Evolutionary conservation across 2,888 invertebrate genomes (phyloP), one percentile per base, ranked within the genome.

Genomic region (Latrodectus hesperus): DNA sequence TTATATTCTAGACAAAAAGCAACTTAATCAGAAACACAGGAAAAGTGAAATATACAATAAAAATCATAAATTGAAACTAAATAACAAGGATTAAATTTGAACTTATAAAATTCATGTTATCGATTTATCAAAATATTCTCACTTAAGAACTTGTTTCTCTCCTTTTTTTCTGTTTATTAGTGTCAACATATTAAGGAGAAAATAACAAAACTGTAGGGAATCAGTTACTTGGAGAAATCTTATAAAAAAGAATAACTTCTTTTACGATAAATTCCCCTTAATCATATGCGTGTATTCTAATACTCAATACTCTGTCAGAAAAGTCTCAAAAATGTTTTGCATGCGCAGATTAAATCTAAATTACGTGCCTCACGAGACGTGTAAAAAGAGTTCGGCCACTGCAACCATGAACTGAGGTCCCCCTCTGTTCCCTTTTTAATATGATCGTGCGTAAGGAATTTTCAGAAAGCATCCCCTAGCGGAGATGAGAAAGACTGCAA

Each of bases 311-410:
- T 65, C n/a, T 73, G n/a, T 16, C 11, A 26, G 73, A 73, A 78
- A 67, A 55, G 26, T 17, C 38, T 68, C 52, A 70, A 70, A 78
- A 70, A 68, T 65, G 71, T 22, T 80, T 72, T 72, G 73, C 77
- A 73, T 77, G 81, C 73, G 68, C 72, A 73, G 81, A 81, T 87
- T 87, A 87, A 87, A 87, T 87, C 81, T 67, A 81, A 86, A 80
- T 75, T 60, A 80, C 76, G 75, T 71, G 75, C 67, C 75, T 68
- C 53, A 12, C 8, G 70, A 64, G 71, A 55, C 64, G 68, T 55
- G 72, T 64, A 81, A 81, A 81, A 81, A 81, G 74, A 38, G 11
- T 22, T 72, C 10, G 22, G 64, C 52, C 10, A 26, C 77, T 67
- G 12, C 17, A 26, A 52, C 73, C 55, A 52, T 26, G 51, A 73